Evolutionary conservation across 2,888 invertebrate genomes (phyloP).

Genomic region (Willowsia nigromaculata): DNA sequence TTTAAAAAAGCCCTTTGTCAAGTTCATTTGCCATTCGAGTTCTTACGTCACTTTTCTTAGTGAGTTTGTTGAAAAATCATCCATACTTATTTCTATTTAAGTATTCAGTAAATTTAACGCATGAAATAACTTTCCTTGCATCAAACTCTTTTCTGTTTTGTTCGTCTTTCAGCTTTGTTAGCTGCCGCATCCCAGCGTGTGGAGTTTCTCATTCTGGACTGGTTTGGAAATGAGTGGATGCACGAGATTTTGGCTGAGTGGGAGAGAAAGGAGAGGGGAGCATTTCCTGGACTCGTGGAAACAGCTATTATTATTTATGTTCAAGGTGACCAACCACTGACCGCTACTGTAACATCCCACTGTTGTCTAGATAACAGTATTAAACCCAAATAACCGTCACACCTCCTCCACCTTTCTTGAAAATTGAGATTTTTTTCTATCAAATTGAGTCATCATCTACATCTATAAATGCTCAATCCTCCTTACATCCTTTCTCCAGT

Average conservation of each 20-base stretch:
- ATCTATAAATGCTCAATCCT: neutral
- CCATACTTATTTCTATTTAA: neutral
- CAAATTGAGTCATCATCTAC: neutral
- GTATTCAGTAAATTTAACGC: too few relatives aligned
- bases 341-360: neutral
- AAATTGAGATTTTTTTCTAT: constrained; percentile 34
- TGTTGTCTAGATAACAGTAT: neutral
- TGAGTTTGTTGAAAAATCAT: constrained; percentile 82
- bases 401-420: neutral
- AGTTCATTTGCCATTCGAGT: constrained; percentile 96
- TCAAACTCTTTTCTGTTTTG: too few relatives aligned
- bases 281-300: constrained; percentile 91
- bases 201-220: constrained; percentile 87
- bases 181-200: constrained; percentile 95
- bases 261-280: constrained; percentile 87
- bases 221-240: constrained; percentile 85
- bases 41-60: constrained; percentile 96
- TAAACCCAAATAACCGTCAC: neutral
- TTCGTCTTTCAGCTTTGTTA: constrained; percentile 86
- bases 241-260: constrained; percentile 84
- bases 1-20: constrained; percentile 97
- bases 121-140: too few relatives aligned
- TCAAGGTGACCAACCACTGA: constrained; percentile 83
- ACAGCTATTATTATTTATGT: constrained; percentile 91
- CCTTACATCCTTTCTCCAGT: neutral